These are phyloP conservation scores for Mustela lutreola DNA, from an alignment of 2,113 vertebrate species.

Conservation along the genomic window DNA sequence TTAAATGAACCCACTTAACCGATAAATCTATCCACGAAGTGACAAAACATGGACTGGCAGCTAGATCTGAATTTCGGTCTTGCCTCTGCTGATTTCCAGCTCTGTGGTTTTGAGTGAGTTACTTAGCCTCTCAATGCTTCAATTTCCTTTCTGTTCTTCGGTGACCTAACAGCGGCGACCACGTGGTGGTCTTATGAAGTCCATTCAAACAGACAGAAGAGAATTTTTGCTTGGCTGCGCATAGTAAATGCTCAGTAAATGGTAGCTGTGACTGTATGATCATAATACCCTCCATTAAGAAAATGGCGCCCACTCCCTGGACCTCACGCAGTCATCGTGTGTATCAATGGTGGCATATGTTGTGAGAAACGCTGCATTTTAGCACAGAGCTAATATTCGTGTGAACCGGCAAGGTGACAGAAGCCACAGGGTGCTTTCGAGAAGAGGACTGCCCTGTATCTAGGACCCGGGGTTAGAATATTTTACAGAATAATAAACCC, in stretches of 20 bases:
- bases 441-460: not conserved
- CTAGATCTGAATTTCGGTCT: not conserved
- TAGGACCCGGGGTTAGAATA: not conserved
- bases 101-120: not conserved
- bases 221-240: not conserved
- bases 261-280: not conserved
- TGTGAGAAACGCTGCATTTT: not conserved
- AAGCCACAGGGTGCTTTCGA: not conserved
- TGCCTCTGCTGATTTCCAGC: not conserved
- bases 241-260: not conserved
- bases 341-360: not conserved
- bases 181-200: not conserved
- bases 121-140: not conserved
- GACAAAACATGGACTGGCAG: not conserved
- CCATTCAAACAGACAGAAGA: not conserved
- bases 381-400: not conserved
- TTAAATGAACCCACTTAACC: not conserved
- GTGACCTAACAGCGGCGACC: not conserved
- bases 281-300: not conserved
- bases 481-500: slow-evolving; percentile 19
- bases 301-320: not conserved
- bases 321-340: not conserved
- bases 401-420: not conserved
- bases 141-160: not conserved
- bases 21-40: not conserved